A percentile compares a stretch with the other conserved stretches of the same genome.
Evolutionary conservation across 2,797 vertebrate genomes (phyloP).

Genomic region (Peromyscus nudipes): DNA sequence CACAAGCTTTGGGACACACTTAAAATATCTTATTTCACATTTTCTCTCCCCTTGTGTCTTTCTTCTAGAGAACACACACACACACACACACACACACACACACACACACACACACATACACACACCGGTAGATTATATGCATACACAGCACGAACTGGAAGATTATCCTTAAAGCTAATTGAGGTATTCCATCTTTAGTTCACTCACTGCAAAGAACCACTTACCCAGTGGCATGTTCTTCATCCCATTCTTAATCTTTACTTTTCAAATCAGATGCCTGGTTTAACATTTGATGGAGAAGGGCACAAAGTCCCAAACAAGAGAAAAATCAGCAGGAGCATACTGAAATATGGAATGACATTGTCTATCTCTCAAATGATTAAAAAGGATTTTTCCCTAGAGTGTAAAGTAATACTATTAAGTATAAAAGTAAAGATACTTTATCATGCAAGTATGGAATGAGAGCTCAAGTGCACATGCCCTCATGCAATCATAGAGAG

Average conservation of each 20-base stretch:
- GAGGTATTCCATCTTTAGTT: constrained; percentile 35
- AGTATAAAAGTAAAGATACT: constrained; percentile 57
- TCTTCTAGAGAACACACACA: constrained; percentile 22
- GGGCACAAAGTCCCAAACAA: constrained; percentile 58
- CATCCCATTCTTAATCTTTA: constrained; percentile 12
- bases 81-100: not conserved
- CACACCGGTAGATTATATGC: not conserved
- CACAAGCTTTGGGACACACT: constrained; percentile 68
- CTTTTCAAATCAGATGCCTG: constrained; percentile 63
- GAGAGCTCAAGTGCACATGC: constrained; percentile 18
- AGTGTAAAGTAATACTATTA: constrained; percentile 52
- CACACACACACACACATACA: not conserved
- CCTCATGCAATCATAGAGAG: not conserved
- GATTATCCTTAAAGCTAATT: constrained; percentile 11
- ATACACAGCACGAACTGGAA: not conserved
- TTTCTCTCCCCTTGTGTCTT: constrained; percentile 39
- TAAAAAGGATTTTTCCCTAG: not conserved
- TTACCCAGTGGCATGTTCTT: constrained; percentile 28
- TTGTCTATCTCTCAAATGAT: constrained; percentile 9
- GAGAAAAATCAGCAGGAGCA: constrained; percentile 8
- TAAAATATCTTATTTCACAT: constrained; percentile 71
- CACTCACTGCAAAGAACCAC: constrained; percentile 15
- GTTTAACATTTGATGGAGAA: constrained; percentile 53
- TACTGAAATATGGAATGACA: constrained; percentile 37
- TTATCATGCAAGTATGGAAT: constrained; percentile 43